Evolutionary conservation across 2,113 vertebrate species (phyloP).

Genomic region (Oreochromis aureus): DNA sequence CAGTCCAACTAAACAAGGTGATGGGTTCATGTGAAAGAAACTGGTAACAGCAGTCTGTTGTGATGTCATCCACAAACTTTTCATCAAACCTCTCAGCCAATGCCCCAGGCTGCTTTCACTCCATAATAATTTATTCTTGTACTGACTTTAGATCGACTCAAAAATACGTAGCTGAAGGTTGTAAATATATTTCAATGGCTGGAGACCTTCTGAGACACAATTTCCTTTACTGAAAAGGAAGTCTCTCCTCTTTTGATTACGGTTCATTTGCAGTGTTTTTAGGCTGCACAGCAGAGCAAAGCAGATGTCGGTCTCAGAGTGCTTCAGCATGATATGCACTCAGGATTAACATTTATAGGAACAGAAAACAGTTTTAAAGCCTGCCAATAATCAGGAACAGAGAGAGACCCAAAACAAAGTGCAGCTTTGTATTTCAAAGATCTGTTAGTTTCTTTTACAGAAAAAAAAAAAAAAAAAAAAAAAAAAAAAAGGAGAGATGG

Average conservation of each 20-base stretch:
- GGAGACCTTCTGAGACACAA: not conserved
- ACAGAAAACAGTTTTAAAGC: constrained; percentile 5
- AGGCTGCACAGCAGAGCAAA: not conserved
- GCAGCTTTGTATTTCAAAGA: not conserved
- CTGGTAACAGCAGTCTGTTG: not conserved
- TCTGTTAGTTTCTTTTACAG: not conserved
- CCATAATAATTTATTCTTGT: not conserved
- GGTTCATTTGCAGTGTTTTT: not conserved
- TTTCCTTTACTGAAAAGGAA: not conserved
- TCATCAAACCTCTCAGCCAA: not conserved
- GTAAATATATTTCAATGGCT: not conserved
- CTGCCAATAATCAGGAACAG: constrained; percentile 31
- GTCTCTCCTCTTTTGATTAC: not conserved
- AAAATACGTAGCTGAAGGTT: not conserved
- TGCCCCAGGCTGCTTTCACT: not conserved
- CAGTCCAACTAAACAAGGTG: not conserved
- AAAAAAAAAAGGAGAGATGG: not conserved
- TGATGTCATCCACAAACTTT: not conserved
- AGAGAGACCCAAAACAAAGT: not conserved
- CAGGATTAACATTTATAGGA: constrained; percentile 2
- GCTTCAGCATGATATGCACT: constrained; percentile 18
- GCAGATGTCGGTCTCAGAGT: not conserved
- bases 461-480: not conserved
- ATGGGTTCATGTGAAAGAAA: not conserved
- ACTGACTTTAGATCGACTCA: not conserved